Base-by-base conservation (phyloP, 2,888 invertebrate species). In the Nebria brevicollis region DNA sequence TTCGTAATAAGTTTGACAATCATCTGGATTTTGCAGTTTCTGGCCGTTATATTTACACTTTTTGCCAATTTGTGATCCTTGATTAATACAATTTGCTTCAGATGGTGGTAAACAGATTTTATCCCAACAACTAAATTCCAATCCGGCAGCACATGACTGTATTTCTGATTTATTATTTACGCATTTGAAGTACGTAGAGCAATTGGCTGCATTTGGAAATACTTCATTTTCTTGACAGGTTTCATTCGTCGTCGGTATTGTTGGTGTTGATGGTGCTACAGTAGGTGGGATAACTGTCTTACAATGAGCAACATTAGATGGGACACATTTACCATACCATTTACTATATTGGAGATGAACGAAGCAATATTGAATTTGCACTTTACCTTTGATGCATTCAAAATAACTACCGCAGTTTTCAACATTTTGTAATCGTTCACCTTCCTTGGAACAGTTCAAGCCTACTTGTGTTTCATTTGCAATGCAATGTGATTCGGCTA, bases 1-100 rank as follows among this genome's bases (percentile, higher is more conserved):
- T 80, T 75, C 41, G 25, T 80, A 80, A 26, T 80, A 80, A 15
- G 72, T 72, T 8, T 80, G 75, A 72, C 80, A 80, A 41, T 80
- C 66, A 64, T 64, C 64, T 70, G 75, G 64, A 72, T 80, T 75
- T 41, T 70, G 68, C n/a, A 54, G 42, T 68, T 13, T 68, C 68
- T 80, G 80, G 1, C 80, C 75, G 4, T 80, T 72, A 65, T 75
- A 42, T 54, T 54, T 54, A 68, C 80, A 80, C 1, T 54, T 64
- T 20, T 20, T 7, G 20, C 75, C 75, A 41, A 6, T 65, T 41
- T 80, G 75, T 13, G 43, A 41, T 20, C 75, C 75, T 25, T 66
- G 13, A 41, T 68, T 11, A 68, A 79, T 75, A 54, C 75, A 79
- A n/a, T 75, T n/a, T 43, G 74, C 79, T 26, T 68, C 13, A 11